Conservation (phyloP, 1,140 invertebrate genomes). For the Probaryconus sp. region DNA sequence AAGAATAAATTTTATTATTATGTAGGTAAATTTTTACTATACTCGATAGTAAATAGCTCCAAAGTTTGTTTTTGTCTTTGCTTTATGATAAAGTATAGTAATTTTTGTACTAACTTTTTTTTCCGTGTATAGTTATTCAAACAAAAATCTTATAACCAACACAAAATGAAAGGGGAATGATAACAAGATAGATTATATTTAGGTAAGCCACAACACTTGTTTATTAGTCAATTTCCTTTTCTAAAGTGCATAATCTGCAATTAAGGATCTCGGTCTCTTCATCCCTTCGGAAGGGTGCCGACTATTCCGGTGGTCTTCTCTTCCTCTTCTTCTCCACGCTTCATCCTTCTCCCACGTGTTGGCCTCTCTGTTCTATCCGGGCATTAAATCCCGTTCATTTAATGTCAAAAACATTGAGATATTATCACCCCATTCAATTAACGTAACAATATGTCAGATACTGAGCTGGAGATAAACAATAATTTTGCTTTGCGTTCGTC, state of each 20-base stretch:
- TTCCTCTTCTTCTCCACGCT: constrained; percentile 19
- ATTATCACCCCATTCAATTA: constrained; percentile 72
- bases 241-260: constrained; percentile 59
- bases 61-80: too few relatives aligned
- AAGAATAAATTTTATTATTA: too few relatives aligned
- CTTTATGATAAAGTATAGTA: too few relatives aligned
- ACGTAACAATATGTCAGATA: constrained; percentile 71
- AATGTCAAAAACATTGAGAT: constrained; percentile 70
- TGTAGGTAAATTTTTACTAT: too few relatives aligned
- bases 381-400: constrained; percentile 61
- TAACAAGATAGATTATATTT: too few relatives aligned
- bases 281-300: constrained; percentile 18
- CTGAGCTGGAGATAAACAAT: constrained; percentile 64
- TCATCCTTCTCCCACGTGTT: constrained; percentile 5
- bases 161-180: too few relatives aligned
- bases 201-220: too few relatives aligned
- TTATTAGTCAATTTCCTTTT: too few relatives aligned
- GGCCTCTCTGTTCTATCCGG: constrained; percentile 28
- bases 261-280: constrained; percentile 51
- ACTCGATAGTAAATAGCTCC: too few relatives aligned
- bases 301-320: constrained; percentile 65
- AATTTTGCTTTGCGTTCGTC: constrained; percentile 37
- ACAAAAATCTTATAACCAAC: too few relatives aligned
- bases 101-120: too few relatives aligned
- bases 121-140: too few relatives aligned